Conservation (phyloP, 2,113 vertebrate species). For the Lepisosteus osseus region DNA sequence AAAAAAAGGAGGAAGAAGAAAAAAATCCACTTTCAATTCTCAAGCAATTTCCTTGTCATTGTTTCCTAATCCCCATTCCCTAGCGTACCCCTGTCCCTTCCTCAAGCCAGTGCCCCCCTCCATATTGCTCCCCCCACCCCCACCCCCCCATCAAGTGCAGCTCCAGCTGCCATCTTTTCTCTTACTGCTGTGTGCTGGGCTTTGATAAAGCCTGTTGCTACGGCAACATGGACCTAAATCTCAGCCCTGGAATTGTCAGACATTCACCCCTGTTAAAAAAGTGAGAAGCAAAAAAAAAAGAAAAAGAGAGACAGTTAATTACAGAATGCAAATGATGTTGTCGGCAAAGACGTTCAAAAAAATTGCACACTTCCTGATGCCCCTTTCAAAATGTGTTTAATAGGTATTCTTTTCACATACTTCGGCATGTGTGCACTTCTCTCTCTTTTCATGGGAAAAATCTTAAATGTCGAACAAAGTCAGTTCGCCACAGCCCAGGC, state of each 20-base stretch:
- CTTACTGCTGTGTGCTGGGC: constrained; percentile 36
- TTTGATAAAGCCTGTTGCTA: constrained; percentile 41
- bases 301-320: constrained; percentile 62
- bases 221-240: constrained; percentile 40
- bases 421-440: constrained; percentile 1
- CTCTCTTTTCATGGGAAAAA: constrained; percentile 36
- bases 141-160: no score
- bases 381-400: constrained; percentile 48
- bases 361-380: constrained; percentile 36
- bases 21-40: constrained; percentile 1
- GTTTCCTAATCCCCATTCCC: constrained; percentile 15
- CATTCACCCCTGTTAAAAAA: constrained; percentile 24
- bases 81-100: not conserved
- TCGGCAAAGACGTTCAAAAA: constrained; percentile 54
- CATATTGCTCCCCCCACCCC: not conserved
- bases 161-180: constrained; percentile 25
- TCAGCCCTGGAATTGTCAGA: constrained; percentile 38
- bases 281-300: constrained; percentile 3
- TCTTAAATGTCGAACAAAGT: constrained; percentile 39
- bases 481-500: constrained; percentile 31
- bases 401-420: constrained; percentile 27
- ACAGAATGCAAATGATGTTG: constrained; percentile 68
- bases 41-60: constrained; percentile 16
- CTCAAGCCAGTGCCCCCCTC: not conserved
- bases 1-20: not conserved